Evolutionary conservation across 2,113 vertebrate genomes (phyloP), one percentile per base, ranked within the genome.

Genomic region (Poeciliopsis retropinna): DNA sequence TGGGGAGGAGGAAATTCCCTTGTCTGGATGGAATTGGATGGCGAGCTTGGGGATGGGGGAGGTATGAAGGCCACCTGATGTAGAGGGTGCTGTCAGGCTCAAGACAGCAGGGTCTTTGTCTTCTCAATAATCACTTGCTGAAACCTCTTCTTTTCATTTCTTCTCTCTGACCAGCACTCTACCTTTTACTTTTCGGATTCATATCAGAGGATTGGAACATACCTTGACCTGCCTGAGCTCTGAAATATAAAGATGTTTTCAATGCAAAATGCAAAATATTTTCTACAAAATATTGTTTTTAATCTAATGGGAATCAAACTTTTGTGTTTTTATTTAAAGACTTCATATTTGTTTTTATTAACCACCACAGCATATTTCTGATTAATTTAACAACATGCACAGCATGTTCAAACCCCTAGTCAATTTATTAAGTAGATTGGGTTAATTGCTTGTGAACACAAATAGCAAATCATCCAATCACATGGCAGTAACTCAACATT

Each of bases 61-160:
- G 86, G 83, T 83, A 84, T 67, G 84, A 79, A 83, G 88, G 82
- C 78, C 79, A 88, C 85, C 90, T 93, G 92, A 93, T 93, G 86
- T 88, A 93, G 89, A 87, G 88, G 89, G 67, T 89, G 86, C 93
- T 93, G 92, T 93, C 91, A 93, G 70, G 63, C 60, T 68, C 67
- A 12, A 89, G 89, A 92, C 89, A 94, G 91, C 79, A 10, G 74
- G 77, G 92, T 88, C 89, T 94, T 94, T 94, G 92, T 93, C 90
- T 93, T 93, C 85, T 85, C 86, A 91, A 88, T 92, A 93, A 92
- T 91, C 89, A 89, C 82, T 90, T 81, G 77, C 79, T 78, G 78
- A 87, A 57, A 91, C 84, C 81, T 91, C 88, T 83, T 86, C 76
- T 81, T 88, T 84, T 76, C 80, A 85, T 88, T 85, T 80, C 74